Conservation (phyloP, 2,113 vertebrate genomes). For the Cyprinodon tularosa region DNA sequence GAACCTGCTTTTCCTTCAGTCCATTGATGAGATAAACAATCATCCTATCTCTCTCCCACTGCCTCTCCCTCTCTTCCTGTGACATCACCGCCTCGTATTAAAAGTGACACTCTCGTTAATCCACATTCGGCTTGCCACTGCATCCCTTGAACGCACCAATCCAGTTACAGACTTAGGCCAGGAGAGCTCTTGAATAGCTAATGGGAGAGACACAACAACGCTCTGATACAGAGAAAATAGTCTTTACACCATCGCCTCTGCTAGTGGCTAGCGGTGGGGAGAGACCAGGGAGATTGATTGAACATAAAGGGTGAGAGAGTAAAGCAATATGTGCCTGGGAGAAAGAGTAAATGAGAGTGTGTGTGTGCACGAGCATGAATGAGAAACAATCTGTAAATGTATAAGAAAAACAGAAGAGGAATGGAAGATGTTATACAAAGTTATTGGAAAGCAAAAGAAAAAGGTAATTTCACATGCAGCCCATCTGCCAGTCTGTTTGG, state of each 20-base stretch:
- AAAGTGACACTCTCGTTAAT: conserved; percentile 68
- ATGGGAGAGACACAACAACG: conserved; percentile 59
- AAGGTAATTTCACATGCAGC: conserved; percentile 68
- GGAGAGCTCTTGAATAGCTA: conserved; percentile 72
- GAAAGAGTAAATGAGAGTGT: conserved; percentile 48
- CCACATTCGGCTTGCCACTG: conserved; percentile 50
- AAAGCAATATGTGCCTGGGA: conserved; percentile 46
- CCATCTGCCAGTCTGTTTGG: conserved; percentile 59
- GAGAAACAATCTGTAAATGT: conserved; percentile 35
- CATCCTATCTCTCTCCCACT: conserved; percentile 25
- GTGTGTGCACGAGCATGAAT: conserved; percentile 15
- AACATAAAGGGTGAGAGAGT: conserved; percentile 63
- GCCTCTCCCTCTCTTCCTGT: conserved; percentile 14
- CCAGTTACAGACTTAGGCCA: conserved; percentile 54
- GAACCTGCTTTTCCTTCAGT: conserved; percentile 48
- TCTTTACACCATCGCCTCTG: conserved; percentile 48
- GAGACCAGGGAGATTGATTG: conserved; percentile 53
- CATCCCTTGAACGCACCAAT: conserved; percentile 34
- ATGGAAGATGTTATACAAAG: conserved; percentile 69
- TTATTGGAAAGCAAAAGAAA: conserved; percentile 67
- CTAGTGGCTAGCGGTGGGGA: conserved; percentile 37
- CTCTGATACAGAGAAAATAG: conserved; percentile 65
- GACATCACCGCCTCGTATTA: conserved; percentile 54
- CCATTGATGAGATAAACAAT: conserved; percentile 67
- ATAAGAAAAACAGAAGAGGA: conserved; percentile 39